Base-by-base conservation (phyloP, 1,140 invertebrate species). In the Zeugodacus cucurbitae region DNA sequence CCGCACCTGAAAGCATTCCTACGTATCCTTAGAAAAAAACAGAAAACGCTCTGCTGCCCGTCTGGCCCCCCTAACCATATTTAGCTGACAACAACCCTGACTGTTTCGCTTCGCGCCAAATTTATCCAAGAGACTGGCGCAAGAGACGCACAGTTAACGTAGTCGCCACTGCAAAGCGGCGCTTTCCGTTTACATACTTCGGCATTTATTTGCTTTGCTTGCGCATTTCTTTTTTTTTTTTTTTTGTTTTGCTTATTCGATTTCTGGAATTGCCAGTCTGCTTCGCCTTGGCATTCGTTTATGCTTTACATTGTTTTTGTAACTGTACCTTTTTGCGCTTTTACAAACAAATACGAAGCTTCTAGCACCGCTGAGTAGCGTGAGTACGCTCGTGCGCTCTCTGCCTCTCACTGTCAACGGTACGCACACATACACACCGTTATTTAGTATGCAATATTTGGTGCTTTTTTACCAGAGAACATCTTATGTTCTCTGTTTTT, bases 301-400 rank as follows among this genome's bases (percentile, higher is more conserved):
- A 82, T 48, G 74, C 74, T 82, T 82, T 82, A 11, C 34, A 57
- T 88, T 88, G 88, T 88, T 88, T 82, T 88, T 88, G 78, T 88
- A 88, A 88, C 88, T 88, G 88, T 88, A 88, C 88, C 88, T 88
- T 86, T 88, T 59, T 4, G 29, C 26, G 58, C 32, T 62, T 44
- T 62, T 64, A 78, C 57, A 85, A 64, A 86, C 11, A 29, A 14
- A 26, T 64, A 11, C 62, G 41, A 85, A 86, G 44, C 58, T 88
- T 88, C 34, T 14, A 32, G 7, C 34, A 7, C 67, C 67, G 34
- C 14, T 32, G n/a, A n/a, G n/a, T n/a, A n/a, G n/a, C n/a, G n/a
- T n/a, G n/a, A n/a, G n/a, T n/a, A 3, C n/a, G 29, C 59, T 48
- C 85, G 54, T 17, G 22, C 78, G 26, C 37, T 29, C n/a, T 54